phyloP scores from a whole-genome alignment of 2,888 invertebrate species.

The Listrodromus nycthemerus region DNA sequence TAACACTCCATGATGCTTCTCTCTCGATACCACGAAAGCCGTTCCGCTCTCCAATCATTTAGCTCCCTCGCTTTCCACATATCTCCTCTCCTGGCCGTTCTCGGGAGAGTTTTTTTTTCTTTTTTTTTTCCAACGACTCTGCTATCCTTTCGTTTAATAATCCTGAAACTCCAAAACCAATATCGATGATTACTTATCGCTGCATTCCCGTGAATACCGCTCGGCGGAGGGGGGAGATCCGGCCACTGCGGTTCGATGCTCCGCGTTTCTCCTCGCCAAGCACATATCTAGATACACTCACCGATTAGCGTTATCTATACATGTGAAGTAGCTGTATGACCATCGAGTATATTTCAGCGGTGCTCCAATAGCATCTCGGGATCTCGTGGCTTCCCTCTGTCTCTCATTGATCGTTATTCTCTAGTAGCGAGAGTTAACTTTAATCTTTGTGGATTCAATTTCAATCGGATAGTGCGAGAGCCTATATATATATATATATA shows the following conservation, averaged over 20 bases:
- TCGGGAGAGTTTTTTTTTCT: not conserved
- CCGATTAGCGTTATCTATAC: conserved; percentile 45
- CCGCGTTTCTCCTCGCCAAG: conserved; percentile 2
- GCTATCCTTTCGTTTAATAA: conserved; percentile 57
- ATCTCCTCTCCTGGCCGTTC: not conserved
- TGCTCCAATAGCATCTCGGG: not conserved
- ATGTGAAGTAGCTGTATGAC: conserved; percentile 20
- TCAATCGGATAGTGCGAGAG: conserved; percentile 48
- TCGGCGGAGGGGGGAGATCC: not conserved
- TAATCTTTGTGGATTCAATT: conserved; percentile 56
- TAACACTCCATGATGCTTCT: not conserved
- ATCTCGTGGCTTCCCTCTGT: not conserved
- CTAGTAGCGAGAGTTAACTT: conserved; percentile 46
- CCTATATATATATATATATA: not conserved
- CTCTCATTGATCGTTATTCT: conserved; percentile 51
- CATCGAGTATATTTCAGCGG: not conserved
- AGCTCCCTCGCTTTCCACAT: not conserved
- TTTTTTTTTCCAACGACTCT: conserved; percentile 1
- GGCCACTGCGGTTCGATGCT: not conserved
- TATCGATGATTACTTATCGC: conserved; percentile 63
- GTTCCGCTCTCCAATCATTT: conserved; percentile 6
- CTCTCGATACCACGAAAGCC: not conserved
- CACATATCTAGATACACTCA: conserved; percentile 17
- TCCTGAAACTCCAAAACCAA: conserved; percentile 56
- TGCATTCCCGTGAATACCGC: conserved; percentile 37